Evolutionary conservation across 1,140 invertebrate genomes (phyloP).

Genomic region (Pteromalus puparum): DNA sequence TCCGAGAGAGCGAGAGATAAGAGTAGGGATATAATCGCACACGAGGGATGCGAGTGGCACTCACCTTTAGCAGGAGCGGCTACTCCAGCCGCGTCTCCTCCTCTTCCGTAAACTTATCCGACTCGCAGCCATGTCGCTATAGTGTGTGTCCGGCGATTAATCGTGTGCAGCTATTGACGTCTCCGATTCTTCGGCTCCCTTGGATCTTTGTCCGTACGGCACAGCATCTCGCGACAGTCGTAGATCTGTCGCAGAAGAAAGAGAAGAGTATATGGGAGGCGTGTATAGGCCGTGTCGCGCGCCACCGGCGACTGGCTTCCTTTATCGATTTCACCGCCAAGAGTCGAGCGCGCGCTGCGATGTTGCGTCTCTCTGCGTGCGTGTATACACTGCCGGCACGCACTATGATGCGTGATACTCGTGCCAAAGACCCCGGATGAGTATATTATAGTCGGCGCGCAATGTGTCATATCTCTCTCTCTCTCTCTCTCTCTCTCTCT

Average conservation of each 20-base stretch:
- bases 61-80: neutral
- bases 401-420: neutral
- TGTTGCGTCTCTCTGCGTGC: neutral
- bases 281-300: neutral
- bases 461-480: neutral
- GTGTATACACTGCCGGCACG: neutral
- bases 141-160: neutral
- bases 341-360: neutral
- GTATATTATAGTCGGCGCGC: neutral
- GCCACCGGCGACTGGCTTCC: neutral
- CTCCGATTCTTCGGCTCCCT: too few relatives aligned
- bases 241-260: too few relatives aligned
- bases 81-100: neutral
- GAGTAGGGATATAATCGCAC: too few relatives aligned
- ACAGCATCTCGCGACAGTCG: too few relatives aligned
- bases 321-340: neutral
- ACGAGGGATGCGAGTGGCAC: neutral
- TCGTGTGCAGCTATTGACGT: neutral
- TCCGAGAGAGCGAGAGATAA: too few relatives aligned
- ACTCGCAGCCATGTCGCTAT: neutral
- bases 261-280: too few relatives aligned
- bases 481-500: too few relatives aligned
- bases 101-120: neutral
- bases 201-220: too few relatives aligned
- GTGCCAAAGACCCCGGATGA: conserved; percentile 32